phyloP scores from a whole-genome alignment of 2,888 invertebrate genomes.

The Acronicta aceris region DNA sequence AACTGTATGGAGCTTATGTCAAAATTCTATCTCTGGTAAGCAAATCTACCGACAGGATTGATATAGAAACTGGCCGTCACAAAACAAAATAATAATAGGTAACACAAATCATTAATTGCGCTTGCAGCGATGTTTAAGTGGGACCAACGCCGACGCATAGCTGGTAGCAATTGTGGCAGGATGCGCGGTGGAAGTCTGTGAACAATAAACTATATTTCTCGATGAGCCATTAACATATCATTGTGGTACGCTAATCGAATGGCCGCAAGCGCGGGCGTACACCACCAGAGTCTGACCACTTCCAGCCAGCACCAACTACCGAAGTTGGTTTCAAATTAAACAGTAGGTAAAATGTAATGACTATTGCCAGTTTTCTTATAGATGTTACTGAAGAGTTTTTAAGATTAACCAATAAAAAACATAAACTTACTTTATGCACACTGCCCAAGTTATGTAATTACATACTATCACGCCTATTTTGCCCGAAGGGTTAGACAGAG shows the following conservation, averaged over 20 bases:
- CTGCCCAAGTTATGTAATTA: too few species aligned
- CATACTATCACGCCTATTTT: too few species aligned
- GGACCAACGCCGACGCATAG: conserved; percentile 22
- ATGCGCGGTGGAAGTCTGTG: conserved; percentile 49
- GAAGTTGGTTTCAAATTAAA: conserved; percentile 20
- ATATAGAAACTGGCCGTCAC: too few species aligned
- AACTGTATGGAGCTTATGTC: too few species aligned
- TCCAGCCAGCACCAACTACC: conserved; percentile 21
- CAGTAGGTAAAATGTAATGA: conserved; percentile 11
- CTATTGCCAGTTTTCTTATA: neutral
- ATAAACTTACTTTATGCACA: too few species aligned
- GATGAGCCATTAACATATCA: conserved; percentile 83
- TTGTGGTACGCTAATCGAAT: conserved; percentile 78
- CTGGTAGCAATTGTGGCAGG: conserved; percentile 47
- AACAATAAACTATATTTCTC: conserved; percentile 81
- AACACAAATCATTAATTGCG: conserved; percentile 30
- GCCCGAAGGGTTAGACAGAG: too few species aligned
- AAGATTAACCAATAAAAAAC: too few species aligned
- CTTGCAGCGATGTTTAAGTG: conserved; percentile 39
- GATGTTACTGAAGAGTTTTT: too few species aligned
- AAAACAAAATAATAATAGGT: conserved; percentile 29
- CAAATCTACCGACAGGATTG: too few species aligned
- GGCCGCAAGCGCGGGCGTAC: conserved; percentile 64
- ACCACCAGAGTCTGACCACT: conserved; percentile 12
- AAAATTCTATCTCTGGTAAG: too few species aligned